Percentiles rank a stretch among this genome's conserved stretches.
Evolutionary conservation across 1,140 invertebrate genomes (phyloP).

Genomic region (Hesperophylax magnus): DNA sequence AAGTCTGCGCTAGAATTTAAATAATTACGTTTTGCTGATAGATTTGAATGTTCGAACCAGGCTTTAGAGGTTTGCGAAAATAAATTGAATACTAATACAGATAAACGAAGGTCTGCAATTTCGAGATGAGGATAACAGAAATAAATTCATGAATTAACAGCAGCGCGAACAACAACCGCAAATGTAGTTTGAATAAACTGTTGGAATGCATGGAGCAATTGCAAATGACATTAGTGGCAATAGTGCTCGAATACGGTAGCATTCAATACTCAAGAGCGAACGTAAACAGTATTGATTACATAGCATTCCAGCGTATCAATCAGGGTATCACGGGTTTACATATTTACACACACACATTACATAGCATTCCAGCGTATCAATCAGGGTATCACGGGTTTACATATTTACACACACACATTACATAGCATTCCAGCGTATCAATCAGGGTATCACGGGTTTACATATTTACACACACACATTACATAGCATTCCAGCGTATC

Average conservation of each 20-base stretch:
- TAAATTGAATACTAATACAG: neutral
- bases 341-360: conserved; percentile 29
- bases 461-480: conserved; percentile 31
- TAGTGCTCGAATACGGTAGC: conserved; percentile 31
- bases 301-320: conserved; percentile 44
- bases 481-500: conserved; percentile 42
- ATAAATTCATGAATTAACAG: conserved; percentile 15
- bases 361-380: conserved; percentile 44
- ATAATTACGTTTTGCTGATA: no score
- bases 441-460: conserved; percentile 43
- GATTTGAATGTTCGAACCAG: no score
- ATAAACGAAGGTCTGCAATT: neutral
- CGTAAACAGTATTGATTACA: conserved; percentile 52
- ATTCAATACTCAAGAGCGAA: conserved; percentile 43
- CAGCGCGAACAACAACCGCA: conserved; percentile 12
- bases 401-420: conserved; percentile 29
- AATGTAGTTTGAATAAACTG: conserved; percentile 20
- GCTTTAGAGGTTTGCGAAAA: neutral
- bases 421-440: conserved; percentile 44
- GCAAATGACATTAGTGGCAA: conserved; percentile 34
- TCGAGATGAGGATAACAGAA: conserved; percentile 11
- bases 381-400: conserved; percentile 43
- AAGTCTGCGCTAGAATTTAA: no score
- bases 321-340: conserved; percentile 40
- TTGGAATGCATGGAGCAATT: conserved; percentile 18